phyloP scores from a whole-genome alignment of 2,888 invertebrate species.

The Tinea trinotella region DNA sequence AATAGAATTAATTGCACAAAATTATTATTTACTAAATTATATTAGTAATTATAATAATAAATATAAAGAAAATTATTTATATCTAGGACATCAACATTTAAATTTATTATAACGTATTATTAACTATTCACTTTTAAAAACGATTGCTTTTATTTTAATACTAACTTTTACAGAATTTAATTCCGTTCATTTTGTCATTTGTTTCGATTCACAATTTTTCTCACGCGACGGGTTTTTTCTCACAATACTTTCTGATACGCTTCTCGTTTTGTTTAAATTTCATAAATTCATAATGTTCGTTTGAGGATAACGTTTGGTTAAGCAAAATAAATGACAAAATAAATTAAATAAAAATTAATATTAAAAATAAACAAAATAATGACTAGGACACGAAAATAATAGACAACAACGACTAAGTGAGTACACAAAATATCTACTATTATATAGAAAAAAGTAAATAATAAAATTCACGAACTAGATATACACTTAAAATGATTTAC shows the following conservation, averaged over 20 bases:
- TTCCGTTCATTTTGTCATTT: slow-evolving; percentile 15
- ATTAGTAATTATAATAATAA: neutral
- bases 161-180: slow-evolving; percentile 13
- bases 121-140: slow-evolving; percentile 5
- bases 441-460: too few species aligned
- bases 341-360: slow-evolving; percentile 11
- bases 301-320: neutral
- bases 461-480: too few species aligned
- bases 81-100: neutral
- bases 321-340: slow-evolving; percentile 9
- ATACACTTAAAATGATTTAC: too few species aligned
- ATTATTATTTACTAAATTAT: slow-evolving; percentile 2
- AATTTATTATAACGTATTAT: neutral
- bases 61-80: neutral
- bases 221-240: neutral
- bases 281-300: neutral
- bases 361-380: slow-evolving; percentile 8
- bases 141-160: slow-evolving; percentile 6
- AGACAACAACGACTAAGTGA: too few species aligned
- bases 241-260: neutral
- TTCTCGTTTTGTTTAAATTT: neutral
- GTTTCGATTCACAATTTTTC: neutral
- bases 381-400: slow-evolving; percentile 8
- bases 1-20: neutral
- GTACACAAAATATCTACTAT: too few species aligned